A percentile compares a stretch with the other conserved stretches of the same genome.
These are phyloP conservation scores for Chrysodeixis includens DNA, from an alignment of 2,888 invertebrate genomes.

Conservation along the genomic window DNA sequence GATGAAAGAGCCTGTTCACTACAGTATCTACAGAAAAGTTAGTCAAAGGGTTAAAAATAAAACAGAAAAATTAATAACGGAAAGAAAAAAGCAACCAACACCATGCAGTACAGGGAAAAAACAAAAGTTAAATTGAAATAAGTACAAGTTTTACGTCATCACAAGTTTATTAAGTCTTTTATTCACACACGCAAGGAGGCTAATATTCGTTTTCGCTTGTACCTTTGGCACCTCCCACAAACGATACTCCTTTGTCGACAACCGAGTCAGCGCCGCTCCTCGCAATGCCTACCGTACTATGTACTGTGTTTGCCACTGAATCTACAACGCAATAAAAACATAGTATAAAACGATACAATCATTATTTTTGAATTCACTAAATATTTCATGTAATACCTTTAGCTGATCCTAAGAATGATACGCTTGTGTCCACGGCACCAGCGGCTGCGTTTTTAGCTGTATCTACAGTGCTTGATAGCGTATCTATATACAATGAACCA, in stretches of 20 bases:
- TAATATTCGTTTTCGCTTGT: slow-evolving; percentile 24
- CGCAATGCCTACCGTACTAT: slow-evolving; percentile 72
- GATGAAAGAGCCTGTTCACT: slow-evolving; percentile 65
- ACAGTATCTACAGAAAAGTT: slow-evolving; percentile 72
- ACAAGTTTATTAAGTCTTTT: slow-evolving; percentile 3
- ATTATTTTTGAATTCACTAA: slow-evolving; percentile 21
- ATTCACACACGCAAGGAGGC: not conserved
- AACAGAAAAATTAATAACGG: slow-evolving; percentile 35
- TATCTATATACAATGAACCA: slow-evolving; percentile 64
- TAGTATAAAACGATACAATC: slow-evolving; percentile 25
- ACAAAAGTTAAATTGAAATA: slow-evolving; percentile 19
- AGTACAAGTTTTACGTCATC: not conserved
- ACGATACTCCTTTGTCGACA: slow-evolving; percentile 68
- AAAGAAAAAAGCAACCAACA: slow-evolving; percentile 60
- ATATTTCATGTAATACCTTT: slow-evolving; percentile 61
- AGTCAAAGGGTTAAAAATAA: slow-evolving; percentile 60
- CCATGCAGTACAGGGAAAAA: slow-evolving; percentile 22
- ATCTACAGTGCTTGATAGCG: slow-evolving; percentile 71
- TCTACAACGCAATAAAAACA: slow-evolving; percentile 67
- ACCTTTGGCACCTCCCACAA: slow-evolving; percentile 74
- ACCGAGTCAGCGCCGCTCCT: slow-evolving; percentile 70
- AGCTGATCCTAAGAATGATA: slow-evolving; percentile 68
- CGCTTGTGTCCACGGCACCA: slow-evolving; percentile 67
- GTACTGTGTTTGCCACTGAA: slow-evolving; percentile 70
- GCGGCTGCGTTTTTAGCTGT: slow-evolving; percentile 69